Percentiles rank a stretch among this genome's conserved stretches.
These are phyloP conservation scores for Sinotaia quadrata DNA, from an alignment of 2,888 invertebrate genomes.

Conservation along the genomic window DNA sequence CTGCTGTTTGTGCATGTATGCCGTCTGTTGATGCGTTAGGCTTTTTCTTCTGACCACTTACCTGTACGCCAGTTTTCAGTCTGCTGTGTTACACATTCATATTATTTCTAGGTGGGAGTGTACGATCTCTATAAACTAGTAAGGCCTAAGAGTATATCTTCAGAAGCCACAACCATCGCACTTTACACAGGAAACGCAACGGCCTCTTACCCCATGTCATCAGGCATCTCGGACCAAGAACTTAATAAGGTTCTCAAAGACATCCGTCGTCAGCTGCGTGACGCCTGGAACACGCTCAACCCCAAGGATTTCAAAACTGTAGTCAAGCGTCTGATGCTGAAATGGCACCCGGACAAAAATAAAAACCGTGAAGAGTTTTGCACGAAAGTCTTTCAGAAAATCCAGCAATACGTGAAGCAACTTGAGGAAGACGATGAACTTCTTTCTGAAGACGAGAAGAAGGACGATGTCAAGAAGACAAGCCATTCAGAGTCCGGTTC, in stretches of 20 bases:
- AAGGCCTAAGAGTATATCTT: background rate
- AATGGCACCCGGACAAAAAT: constrained; percentile 26
- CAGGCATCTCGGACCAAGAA: background rate
- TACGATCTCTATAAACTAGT: constrained; percentile 14
- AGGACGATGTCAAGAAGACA: background rate
- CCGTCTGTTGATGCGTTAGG: too few species aligned
- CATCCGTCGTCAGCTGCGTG: constrained; percentile 5
- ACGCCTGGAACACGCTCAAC: constrained; percentile 33
- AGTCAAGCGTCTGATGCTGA: constrained; percentile 8
- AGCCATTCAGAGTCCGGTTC: too few species aligned
- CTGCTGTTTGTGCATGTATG: too few species aligned
- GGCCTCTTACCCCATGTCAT: too few species aligned
- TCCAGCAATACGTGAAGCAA: background rate
- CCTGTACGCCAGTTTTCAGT: too few species aligned
- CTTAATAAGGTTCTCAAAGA: constrained; percentile 7
- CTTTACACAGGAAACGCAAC: constrained; percentile 10
- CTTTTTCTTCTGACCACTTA: too few species aligned
- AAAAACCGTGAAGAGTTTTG: background rate
- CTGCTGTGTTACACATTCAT: too few species aligned
- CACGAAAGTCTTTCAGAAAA: constrained; percentile 11
- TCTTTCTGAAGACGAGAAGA: constrained; percentile 10
- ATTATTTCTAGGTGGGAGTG: constrained; percentile 1
- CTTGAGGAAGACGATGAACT: background rate
- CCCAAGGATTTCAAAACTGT: background rate
- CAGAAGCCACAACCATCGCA: background rate